Percentiles rank a stretch among this genome's conserved stretches.
These are phyloP conservation scores for Scaptomyza flava DNA, from an alignment of 2,888 invertebrate species.

Conservation along the genomic window DNA sequence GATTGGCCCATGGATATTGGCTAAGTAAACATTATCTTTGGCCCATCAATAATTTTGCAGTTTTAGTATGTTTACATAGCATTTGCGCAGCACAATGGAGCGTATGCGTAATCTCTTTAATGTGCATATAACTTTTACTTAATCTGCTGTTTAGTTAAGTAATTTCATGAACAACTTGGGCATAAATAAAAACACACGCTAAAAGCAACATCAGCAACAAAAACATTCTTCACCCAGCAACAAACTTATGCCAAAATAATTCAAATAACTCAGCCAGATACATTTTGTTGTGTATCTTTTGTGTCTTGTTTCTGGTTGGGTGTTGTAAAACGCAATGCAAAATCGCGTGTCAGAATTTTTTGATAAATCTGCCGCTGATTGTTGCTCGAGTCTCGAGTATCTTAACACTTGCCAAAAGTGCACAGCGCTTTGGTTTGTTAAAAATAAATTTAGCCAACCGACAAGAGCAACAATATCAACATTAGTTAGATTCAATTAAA, in stretches of 20 bases:
- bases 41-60: slow-evolving; percentile 38
- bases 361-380: slow-evolving; percentile 70
- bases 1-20: slow-evolving; percentile 30
- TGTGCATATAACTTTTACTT: slow-evolving; percentile 35
- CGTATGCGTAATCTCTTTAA: slow-evolving; percentile 65
- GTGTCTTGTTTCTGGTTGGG: not conserved
- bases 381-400: slow-evolving; percentile 44
- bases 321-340: slow-evolving; percentile 26
- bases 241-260: slow-evolving; percentile 64
- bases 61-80: slow-evolving; percentile 49
- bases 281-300: slow-evolving; percentile 30
- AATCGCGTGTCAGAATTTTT: slow-evolving; percentile 68
- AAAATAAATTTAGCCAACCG: slow-evolving; percentile 48
- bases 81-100: slow-evolving; percentile 38
- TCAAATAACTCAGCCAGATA: slow-evolving; percentile 65
- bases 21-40: slow-evolving; percentile 34
- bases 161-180: slow-evolving; percentile 65
- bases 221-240: slow-evolving; percentile 38
- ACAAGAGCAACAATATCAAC: not conserved
- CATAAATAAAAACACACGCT: slow-evolving; percentile 46
- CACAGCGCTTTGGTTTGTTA: slow-evolving; percentile 44
- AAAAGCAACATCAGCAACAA: slow-evolving; percentile 34
- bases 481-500: slow-evolving; percentile 68
- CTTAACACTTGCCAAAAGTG: slow-evolving; percentile 62
- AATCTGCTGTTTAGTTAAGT: slow-evolving; percentile 45